phyloP scores from a whole-genome alignment of 2,888 invertebrate genomes.

The Cryptosula pallasiana region DNA sequence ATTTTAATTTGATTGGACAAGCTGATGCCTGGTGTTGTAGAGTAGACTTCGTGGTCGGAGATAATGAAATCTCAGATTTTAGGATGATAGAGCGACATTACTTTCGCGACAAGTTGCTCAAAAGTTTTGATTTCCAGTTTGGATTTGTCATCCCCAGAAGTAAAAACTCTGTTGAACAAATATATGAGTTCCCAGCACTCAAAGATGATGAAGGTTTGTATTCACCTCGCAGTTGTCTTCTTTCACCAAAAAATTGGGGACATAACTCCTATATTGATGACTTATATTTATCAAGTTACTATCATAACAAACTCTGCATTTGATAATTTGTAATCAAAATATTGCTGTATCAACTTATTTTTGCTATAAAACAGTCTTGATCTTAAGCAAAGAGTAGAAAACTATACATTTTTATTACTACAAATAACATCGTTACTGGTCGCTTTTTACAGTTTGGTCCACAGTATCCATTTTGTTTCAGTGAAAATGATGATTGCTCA shows the following conservation, averaged over 20 bases:
- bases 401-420: not conserved
- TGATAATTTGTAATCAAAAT: too few relatives aligned
- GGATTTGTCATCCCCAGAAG: conserved; percentile 98
- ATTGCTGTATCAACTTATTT: too few relatives aligned
- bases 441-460: too few relatives aligned
- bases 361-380: too few relatives aligned
- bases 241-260: too few relatives aligned
- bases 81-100: conserved; percentile 98
- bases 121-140: conserved; percentile 99
- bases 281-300: too few relatives aligned
- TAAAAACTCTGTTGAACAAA: conserved; percentile 95
- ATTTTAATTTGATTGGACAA: conserved; percentile 19
- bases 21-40: conserved; percentile 59
- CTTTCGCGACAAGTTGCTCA: conserved; percentile 83
- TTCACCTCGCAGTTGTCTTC: too few relatives aligned
- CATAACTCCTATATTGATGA: too few relatives aligned
- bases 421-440: too few relatives aligned
- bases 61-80: conserved; percentile 83
- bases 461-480: conserved; percentile 41
- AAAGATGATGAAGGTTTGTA: conserved; percentile 75
- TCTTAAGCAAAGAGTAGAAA: not conserved
- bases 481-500: conserved; percentile 93
- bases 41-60: conserved; percentile 93
- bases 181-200: conserved; percentile 93
- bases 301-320: too few relatives aligned